These are phyloP conservation scores for Sebastes cheni DNA, from an alignment of 2,797 vertebrate species.

Conservation along the genomic window DNA sequence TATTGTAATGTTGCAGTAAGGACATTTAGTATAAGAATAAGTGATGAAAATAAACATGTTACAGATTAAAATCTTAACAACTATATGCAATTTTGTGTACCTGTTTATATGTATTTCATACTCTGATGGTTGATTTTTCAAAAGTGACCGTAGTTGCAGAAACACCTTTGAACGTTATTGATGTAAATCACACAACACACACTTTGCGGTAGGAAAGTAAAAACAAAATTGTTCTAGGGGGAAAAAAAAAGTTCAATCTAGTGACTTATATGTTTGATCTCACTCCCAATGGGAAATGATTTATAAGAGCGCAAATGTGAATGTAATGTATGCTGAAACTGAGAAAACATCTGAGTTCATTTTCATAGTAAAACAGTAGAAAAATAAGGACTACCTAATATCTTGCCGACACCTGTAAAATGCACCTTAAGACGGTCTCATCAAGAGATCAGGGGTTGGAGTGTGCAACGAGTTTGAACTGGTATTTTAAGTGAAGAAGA, in stretches of 20 bases:
- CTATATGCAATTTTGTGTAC: no score
- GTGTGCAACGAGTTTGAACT: slow-evolving; percentile 34
- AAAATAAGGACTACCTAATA: slow-evolving; percentile 64
- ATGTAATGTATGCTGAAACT: slow-evolving; percentile 12
- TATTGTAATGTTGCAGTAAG: no score
- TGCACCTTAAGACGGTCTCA: slow-evolving; percentile 52
- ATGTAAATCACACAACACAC: slow-evolving; percentile 2
- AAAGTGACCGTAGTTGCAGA: no score
- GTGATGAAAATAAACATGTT: no score
- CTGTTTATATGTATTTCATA: no score
- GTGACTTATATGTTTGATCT: slow-evolving; percentile 6
- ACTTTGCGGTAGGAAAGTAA: slow-evolving; percentile 6
- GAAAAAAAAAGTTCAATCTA: not conserved
- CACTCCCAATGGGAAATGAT: not conserved
- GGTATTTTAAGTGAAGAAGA: slow-evolving; percentile 17
- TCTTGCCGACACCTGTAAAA: slow-evolving; percentile 59
- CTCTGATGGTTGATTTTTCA: no score
- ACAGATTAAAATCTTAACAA: no score
- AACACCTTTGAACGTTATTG: not conserved
- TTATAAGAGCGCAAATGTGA: slow-evolving; percentile 7
- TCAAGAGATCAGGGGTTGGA: slow-evolving; percentile 49
- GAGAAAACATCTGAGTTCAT: slow-evolving; percentile 35
- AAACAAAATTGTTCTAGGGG: slow-evolving; percentile 1
- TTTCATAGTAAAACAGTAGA: slow-evolving; percentile 67
- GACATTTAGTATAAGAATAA: no score